phyloP scores from a whole-genome alignment of 2,888 invertebrate species.

The Chaitophorus viminalis region DNA sequence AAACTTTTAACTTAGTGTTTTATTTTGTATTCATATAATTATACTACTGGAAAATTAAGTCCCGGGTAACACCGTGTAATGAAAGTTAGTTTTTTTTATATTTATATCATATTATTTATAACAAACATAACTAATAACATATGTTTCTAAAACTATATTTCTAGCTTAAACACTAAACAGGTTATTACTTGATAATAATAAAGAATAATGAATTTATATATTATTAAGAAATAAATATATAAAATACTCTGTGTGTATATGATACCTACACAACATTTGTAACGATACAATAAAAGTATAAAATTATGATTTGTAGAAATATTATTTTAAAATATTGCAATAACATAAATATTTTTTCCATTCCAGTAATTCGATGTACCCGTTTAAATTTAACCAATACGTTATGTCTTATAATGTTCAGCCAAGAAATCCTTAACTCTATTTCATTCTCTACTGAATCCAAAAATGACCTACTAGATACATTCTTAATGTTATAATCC shows the following conservation, averaged over 20 bases:
- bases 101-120: too few species aligned
- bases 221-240: not conserved
- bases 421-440: constrained; percentile 46
- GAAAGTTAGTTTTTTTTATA: too few species aligned
- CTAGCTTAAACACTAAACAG: not conserved
- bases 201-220: not conserved
- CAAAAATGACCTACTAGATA: constrained; percentile 41
- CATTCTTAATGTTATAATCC: constrained; percentile 14
- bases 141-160: not conserved
- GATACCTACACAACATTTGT: not conserved
- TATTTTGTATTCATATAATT: too few species aligned
- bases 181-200: not conserved
- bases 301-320: not conserved
- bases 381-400: constrained; percentile 36
- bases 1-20: too few species aligned
- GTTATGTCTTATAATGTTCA: constrained; percentile 2
- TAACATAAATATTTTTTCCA: constrained; percentile 38
- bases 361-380: constrained; percentile 29
- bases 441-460: constrained; percentile 23
- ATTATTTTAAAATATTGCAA: constrained; percentile 29
- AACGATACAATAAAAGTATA: not conserved
- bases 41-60: too few species aligned
- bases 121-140: not conserved
- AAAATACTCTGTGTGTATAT: not conserved
- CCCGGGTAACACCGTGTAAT: too few species aligned